phyloP scores from a whole-genome alignment of 1,140 invertebrate genomes.

The Bombus picipes region DNA sequence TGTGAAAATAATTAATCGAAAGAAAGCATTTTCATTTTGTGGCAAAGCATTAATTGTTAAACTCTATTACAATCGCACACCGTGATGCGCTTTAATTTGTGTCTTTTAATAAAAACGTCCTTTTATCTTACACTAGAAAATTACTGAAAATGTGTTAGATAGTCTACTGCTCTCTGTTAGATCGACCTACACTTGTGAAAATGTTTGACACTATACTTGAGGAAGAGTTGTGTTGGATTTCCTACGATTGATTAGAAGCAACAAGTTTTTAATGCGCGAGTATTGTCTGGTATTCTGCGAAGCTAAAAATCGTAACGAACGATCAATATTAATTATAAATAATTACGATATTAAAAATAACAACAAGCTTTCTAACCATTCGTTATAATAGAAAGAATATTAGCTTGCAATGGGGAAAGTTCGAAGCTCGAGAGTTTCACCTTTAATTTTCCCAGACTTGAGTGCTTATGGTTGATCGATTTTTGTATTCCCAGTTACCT shows the following conservation, averaged over 20 bases:
- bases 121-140: neutral
- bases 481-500: constrained; percentile 20
- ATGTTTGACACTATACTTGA: neutral
- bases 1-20: neutral
- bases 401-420: neutral
- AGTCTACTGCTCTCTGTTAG: too few species aligned
- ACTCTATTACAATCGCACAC: neutral
- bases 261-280: neutral
- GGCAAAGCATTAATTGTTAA: neutral
- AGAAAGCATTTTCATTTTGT: neutral
- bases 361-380: neutral
- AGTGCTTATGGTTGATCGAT: neutral
- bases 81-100: neutral
- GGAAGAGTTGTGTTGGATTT: neutral
- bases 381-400: neutral
- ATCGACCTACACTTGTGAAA: neutral
- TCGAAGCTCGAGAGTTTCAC: neutral
- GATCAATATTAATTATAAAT: neutral
- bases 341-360: neutral
- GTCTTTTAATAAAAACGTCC: neutral
- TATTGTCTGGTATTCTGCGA: neutral
- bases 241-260: neutral
- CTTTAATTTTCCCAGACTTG: neutral
- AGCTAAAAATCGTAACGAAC: neutral
- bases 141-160: neutral